Percentiles rank a stretch among this genome's conserved stretches.
phyloP scores from a whole-genome alignment of 2,888 invertebrate species.

The Plagiodera versicolora region DNA sequence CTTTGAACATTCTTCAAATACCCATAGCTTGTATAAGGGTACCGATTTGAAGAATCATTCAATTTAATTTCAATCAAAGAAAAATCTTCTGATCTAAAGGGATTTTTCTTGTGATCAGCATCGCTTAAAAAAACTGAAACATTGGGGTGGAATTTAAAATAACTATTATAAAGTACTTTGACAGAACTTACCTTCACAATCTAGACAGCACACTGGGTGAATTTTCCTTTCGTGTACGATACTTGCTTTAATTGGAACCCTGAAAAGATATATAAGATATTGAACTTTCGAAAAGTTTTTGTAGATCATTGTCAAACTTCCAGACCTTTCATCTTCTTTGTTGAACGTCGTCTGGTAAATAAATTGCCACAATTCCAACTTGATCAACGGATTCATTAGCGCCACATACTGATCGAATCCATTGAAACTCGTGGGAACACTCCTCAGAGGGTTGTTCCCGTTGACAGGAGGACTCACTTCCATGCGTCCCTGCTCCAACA shows the following conservation, averaged over 20 bases:
- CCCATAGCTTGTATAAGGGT: conserved; percentile 30
- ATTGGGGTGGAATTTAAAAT: neutral
- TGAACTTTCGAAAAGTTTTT: no score
- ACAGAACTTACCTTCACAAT: conserved; percentile 34
- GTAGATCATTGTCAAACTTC: neutral
- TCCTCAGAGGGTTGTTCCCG: conserved; percentile 51
- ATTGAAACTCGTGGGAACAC: conserved; percentile 60
- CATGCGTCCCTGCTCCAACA: conserved; percentile 59
- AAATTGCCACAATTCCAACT: conserved; percentile 66
- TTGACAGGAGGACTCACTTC: conserved; percentile 61
- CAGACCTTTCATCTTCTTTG: conserved; percentile 28
- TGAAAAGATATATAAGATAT: conserved; percentile 22
- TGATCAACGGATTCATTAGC: conserved; percentile 60
- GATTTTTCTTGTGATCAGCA: conserved; percentile 21
- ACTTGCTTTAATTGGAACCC: conserved; percentile 24
- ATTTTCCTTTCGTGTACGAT: conserved; percentile 26
- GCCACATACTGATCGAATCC: conserved; percentile 64
- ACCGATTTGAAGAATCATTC: conserved; percentile 16
- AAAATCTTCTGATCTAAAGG: conserved; percentile 37
- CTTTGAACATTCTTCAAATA: conserved; percentile 26
- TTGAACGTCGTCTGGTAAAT: conserved; percentile 31
- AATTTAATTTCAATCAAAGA: conserved; percentile 34
- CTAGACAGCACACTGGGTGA: conserved; percentile 23
- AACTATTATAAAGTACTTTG: neutral
- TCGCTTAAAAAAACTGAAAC: conserved; percentile 35